phyloP scores from a whole-genome alignment of 1,140 invertebrate species.

The Tetranychus urticae region DNA sequence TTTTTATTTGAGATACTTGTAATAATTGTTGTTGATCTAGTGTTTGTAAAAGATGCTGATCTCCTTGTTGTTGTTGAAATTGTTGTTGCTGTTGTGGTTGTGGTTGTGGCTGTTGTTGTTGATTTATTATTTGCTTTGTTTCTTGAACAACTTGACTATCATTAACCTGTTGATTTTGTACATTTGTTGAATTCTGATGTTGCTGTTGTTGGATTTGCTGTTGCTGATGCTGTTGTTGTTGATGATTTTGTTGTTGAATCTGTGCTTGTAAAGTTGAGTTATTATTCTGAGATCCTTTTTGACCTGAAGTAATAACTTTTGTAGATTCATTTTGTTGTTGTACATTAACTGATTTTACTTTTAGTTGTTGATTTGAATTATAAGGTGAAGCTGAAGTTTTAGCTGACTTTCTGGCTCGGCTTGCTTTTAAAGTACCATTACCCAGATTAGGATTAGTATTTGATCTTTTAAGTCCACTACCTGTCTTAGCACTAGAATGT shows the following conservation, averaged over 20 bases:
- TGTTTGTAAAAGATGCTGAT: background rate
- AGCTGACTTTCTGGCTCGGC: no score
- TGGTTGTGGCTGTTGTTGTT: background rate
- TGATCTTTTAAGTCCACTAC: no score
- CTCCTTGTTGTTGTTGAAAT: background rate
- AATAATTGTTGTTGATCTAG: background rate
- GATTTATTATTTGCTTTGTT: background rate
- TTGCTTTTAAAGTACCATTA: no score
- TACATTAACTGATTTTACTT: background rate
- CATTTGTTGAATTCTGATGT: background rate
- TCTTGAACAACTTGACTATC: background rate
- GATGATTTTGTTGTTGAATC: background rate
- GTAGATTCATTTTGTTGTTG: background rate
- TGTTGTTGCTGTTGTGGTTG: no score
- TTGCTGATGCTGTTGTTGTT: background rate
- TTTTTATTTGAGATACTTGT: background rate
- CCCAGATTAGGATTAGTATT: no score
- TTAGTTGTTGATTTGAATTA: no score
- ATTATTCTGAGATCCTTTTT: background rate
- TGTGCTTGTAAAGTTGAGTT: background rate
- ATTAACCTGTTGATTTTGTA: background rate
- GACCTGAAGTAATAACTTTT: background rate
- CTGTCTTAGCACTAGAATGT: no score
- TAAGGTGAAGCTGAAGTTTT: no score
- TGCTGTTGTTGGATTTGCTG: constrained; percentile 7